These are phyloP conservation scores for Bellardia bayeri DNA, from an alignment of 2,888 invertebrate genomes.

Conservation along the genomic window DNA sequence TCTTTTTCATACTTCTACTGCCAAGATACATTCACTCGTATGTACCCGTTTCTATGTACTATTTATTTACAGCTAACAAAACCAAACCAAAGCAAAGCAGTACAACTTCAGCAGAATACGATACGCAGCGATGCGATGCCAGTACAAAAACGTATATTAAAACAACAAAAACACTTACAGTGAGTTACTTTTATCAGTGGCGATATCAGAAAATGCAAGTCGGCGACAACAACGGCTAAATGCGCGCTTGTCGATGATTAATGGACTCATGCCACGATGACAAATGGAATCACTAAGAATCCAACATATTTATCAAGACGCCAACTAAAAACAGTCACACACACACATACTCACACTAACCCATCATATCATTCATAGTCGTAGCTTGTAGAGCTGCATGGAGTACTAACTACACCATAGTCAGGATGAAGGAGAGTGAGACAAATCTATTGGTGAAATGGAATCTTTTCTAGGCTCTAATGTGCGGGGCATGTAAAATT, in stretches of 20 bases:
- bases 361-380: constrained; percentile 25
- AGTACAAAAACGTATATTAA: neutral
- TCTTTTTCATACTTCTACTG: constrained; percentile 40
- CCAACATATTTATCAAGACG: constrained; percentile 78
- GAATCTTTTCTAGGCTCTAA: constrained; percentile 11
- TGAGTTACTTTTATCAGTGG: constrained; percentile 63
- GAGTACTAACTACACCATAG: constrained; percentile 23
- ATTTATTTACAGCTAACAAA: neutral
- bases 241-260: constrained; percentile 76
- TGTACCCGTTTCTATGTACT: neutral
- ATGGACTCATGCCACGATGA: constrained; percentile 78
- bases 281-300: constrained; percentile 79
- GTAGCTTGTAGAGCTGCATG: neutral
- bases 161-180: constrained; percentile 42
- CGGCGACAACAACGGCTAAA: constrained; percentile 69
- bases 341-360: neutral
- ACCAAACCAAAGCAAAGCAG: constrained; percentile 43
- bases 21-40: neutral
- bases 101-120: constrained; percentile 9
- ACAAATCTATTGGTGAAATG: constrained; percentile 3
- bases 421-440: neutral
- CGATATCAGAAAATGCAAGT: constrained; percentile 66
- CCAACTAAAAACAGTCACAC: constrained; percentile 61
- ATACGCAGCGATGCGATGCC: constrained; percentile 45
- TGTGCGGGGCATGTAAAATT: neutral